A percentile compares a stretch with the other conserved stretches of the same genome.
phyloP scores from a whole-genome alignment of 2,113 vertebrate genomes.

The Laticauda laticaudata region DNA sequence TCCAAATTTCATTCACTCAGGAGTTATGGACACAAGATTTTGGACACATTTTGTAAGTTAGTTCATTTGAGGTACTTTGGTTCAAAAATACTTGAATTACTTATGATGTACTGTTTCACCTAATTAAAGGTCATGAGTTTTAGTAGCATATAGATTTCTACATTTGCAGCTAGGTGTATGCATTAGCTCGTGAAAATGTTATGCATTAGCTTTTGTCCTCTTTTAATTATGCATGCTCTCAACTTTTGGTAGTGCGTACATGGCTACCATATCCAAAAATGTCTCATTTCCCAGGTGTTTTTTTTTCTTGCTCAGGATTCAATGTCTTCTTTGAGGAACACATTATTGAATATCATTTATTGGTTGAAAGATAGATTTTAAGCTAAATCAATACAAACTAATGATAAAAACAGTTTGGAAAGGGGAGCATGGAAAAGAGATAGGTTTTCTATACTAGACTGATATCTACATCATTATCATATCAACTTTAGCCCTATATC shows the following conservation, averaged over 20 bases:
- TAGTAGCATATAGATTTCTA: not conserved
- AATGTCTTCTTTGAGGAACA: not conserved
- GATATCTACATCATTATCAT: not conserved
- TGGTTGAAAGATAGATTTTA: not conserved
- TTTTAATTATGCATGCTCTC: not conserved
- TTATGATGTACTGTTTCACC: not conserved
- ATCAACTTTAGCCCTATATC: not conserved
- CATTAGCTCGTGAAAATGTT: not conserved
- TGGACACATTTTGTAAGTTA: not conserved
- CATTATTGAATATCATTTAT: not conserved
- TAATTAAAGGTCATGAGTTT: not conserved
- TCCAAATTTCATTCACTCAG: not conserved
- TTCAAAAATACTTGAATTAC: not conserved
- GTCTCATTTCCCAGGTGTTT: not conserved
- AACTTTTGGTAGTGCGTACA: not conserved
- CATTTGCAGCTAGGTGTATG: not conserved
- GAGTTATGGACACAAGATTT: not conserved
- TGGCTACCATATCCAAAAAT: not conserved
- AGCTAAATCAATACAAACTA: not conserved
- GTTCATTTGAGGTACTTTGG: not conserved
- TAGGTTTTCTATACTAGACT: not conserved
- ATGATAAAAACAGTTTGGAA: not conserved
- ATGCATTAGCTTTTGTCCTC: not conserved
- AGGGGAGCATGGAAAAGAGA: not conserved
- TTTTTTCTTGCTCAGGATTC: not conserved